Conservation (phyloP, 2,888 invertebrate species). For the Linnaemya tessellans region DNA sequence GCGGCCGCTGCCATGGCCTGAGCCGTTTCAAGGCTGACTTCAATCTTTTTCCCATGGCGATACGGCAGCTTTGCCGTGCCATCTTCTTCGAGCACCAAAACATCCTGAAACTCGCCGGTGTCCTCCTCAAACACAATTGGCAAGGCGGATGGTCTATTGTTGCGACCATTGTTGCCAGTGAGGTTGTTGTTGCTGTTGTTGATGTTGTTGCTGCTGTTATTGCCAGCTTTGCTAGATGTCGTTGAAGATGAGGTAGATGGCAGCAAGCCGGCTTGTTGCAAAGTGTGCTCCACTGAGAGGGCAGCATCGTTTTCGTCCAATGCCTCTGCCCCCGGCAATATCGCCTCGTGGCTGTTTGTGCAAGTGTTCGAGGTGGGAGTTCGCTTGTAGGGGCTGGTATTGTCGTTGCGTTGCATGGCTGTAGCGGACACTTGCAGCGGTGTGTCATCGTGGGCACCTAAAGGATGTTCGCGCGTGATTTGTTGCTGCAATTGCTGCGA, state of each 20-base stretch:
- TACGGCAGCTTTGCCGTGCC: slow-evolving; percentile 78
- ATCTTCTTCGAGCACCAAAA: slow-evolving; percentile 72
- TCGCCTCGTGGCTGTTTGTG: neutral
- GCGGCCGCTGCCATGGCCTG: slow-evolving; percentile 80
- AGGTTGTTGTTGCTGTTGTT: slow-evolving; percentile 15
- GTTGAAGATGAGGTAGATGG: slow-evolving; percentile 58
- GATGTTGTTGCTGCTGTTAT: slow-evolving; percentile 9
- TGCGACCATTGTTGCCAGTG: slow-evolving; percentile 48
- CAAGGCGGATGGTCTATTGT: slow-evolving; percentile 72
- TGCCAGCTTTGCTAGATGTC: slow-evolving; percentile 31
- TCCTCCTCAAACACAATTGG: slow-evolving; percentile 78
- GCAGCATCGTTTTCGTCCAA: slow-evolving; percentile 65
- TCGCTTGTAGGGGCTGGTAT: slow-evolving; percentile 7
- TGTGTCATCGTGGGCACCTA: slow-evolving; percentile 73
- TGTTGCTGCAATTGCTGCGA: slow-evolving; percentile 36
- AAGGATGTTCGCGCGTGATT: slow-evolving; percentile 75
- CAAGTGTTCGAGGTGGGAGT: neutral
- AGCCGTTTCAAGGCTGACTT: slow-evolving; percentile 79
- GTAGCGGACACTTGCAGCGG: slow-evolving; percentile 1
- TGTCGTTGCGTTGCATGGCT: slow-evolving; percentile 22
- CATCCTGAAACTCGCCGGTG: slow-evolving; percentile 73
- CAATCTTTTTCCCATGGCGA: slow-evolving; percentile 80
- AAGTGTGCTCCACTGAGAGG: slow-evolving; percentile 75
- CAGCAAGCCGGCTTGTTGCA: slow-evolving; percentile 76
- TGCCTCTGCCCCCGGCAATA: slow-evolving; percentile 3